Percentiles rank a stretch among this genome's conserved stretches.
Evolutionary conservation across 2,888 invertebrate genomes (phyloP).

Genomic region (Pardosa pseudoannulata): DNA sequence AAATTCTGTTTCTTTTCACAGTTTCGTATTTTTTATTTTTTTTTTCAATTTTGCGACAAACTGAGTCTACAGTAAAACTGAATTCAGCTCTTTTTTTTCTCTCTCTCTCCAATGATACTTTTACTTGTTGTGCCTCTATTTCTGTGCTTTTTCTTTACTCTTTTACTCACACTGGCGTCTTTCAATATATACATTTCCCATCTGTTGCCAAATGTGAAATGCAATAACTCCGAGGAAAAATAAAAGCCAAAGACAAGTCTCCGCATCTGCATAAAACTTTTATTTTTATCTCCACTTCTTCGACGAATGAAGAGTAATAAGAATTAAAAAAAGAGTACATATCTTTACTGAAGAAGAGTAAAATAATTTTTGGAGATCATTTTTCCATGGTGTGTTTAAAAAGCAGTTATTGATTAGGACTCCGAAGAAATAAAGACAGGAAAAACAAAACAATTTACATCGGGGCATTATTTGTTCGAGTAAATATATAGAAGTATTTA

Average conservation of each 20-base stretch:
- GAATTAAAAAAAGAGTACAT: too few relatives aligned
- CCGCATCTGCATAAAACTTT: slow-evolving; percentile 42
- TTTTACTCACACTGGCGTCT: slow-evolving; percentile 6
- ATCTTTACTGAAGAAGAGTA: too few relatives aligned
- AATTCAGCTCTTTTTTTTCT: slow-evolving; percentile 29
- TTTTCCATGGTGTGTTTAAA: too few relatives aligned
- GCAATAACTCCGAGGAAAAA: slow-evolving; percentile 52
- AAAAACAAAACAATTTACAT: too few relatives aligned
- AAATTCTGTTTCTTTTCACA: slow-evolving; percentile 26
- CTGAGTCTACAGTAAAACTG: slow-evolving; percentile 48
- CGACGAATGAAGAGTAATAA: neutral
- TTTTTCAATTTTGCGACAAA: slow-evolving; percentile 64
- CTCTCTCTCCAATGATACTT: neutral
- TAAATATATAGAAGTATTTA: too few relatives aligned
- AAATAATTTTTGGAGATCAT: too few relatives aligned
- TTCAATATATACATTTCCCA: slow-evolving; percentile 65
- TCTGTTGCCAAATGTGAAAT: slow-evolving; percentile 56
- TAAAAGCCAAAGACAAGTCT: slow-evolving; percentile 23
- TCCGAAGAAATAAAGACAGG: too few relatives aligned
- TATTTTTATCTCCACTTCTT: too few relatives aligned
- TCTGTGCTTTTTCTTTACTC: slow-evolving; percentile 24
- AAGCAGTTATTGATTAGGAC: too few relatives aligned
- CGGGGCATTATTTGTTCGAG: too few relatives aligned
- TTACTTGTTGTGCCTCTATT: neutral
- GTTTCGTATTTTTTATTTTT: neutral